These are phyloP conservation scores for Akabosia matsudoensis DNA, from an alignment of 1,140 invertebrate genomes.

Conservation along the genomic window DNA sequence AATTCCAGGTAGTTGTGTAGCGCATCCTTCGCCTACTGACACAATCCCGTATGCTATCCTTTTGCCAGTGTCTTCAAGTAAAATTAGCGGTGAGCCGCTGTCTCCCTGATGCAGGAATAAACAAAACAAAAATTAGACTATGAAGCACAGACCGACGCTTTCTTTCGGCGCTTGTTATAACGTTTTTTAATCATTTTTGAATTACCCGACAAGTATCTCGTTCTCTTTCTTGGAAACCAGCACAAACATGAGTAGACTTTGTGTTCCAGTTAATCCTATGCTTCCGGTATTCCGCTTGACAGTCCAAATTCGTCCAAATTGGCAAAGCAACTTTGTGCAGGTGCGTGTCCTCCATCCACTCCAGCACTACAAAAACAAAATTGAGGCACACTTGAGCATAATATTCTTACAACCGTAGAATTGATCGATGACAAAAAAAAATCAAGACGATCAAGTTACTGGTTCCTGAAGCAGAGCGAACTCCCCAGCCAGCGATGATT, in stretches of 20 bases:
- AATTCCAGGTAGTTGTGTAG: conserved; percentile 26
- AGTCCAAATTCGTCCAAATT: conserved; percentile 27
- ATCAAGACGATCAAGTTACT: background rate
- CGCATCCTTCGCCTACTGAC: conserved; percentile 30
- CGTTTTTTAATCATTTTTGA: too few relatives aligned
- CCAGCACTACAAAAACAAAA: background rate
- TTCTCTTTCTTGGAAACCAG: conserved; percentile 11
- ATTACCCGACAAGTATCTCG: conserved; percentile 28
- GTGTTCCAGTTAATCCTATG: conserved; percentile 27
- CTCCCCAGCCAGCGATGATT: conserved; percentile 3
- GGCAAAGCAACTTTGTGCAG: conserved; percentile 30
- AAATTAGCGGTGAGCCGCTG: conserved; percentile 12
- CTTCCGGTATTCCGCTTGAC: conserved; percentile 3
- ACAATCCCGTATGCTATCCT: conserved; percentile 26
- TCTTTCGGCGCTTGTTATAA: too few relatives aligned
- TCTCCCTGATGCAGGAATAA: conserved; percentile 29
- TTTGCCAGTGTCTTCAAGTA: background rate
- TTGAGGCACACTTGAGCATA: background rate
- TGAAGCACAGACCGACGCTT: too few relatives aligned
- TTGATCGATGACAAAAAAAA: background rate
- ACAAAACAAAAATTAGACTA: too few relatives aligned
- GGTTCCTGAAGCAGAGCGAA: background rate
- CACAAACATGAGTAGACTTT: conserved; percentile 26
- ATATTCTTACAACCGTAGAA: background rate
- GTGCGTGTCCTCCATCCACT: background rate